Percentiles rank a stretch among this genome's conserved stretches.
These are phyloP conservation scores for Poliocrania exsul DNA, from an alignment of 2,797 vertebrate genomes.

Conservation along the genomic window DNA sequence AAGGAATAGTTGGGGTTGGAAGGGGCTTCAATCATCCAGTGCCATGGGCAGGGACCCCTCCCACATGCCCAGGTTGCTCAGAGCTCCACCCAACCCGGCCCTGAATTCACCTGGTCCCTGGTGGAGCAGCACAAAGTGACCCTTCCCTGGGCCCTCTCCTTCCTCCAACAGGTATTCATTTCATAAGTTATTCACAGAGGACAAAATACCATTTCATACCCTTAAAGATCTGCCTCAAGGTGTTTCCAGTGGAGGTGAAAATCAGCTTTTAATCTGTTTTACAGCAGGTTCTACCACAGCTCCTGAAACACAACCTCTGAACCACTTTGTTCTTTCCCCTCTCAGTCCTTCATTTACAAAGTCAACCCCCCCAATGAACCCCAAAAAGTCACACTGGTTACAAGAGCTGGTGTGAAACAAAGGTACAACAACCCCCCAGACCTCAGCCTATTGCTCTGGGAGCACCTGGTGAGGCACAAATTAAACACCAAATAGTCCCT, in stretches of 20 bases:
- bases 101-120: neutral
- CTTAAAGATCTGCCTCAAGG: neutral
- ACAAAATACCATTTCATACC: neutral
- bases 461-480: neutral
- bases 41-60: neutral
- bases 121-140: neutral
- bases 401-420: neutral
- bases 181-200: neutral
- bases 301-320: neutral
- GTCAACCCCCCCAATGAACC: neutral
- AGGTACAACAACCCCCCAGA: neutral
- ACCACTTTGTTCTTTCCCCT: neutral
- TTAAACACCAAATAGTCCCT: neutral
- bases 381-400: neutral
- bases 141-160: neutral
- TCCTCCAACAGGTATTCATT: neutral
- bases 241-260: neutral
- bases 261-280: neutral
- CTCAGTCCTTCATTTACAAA: conserved; percentile 2
- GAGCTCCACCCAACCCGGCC: neutral
- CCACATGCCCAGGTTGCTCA: neutral
- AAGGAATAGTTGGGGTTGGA: neutral
- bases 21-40: neutral
- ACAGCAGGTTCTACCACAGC: neutral
- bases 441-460: neutral